These are phyloP conservation scores for Muricea muricata DNA, from an alignment of 92 coral and sea anemone species.

Conservation along the genomic window DNA sequence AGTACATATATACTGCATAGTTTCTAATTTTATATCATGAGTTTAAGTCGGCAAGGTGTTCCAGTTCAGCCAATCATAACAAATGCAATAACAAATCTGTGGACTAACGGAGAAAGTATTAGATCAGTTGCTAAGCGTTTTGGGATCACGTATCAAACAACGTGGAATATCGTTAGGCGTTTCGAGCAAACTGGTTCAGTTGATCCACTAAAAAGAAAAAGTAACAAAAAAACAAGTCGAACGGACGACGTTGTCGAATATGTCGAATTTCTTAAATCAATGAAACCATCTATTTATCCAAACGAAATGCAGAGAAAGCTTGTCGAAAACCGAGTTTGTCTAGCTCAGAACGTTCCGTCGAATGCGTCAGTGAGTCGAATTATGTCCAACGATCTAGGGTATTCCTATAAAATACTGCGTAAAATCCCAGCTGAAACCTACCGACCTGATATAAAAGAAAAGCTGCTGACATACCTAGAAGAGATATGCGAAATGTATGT, in stretches of 20 bases:
- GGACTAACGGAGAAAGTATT: not conserved
- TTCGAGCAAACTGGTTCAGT: not conserved
- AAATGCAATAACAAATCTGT: not conserved
- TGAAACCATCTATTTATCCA: not conserved
- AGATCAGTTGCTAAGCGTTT: not conserved
- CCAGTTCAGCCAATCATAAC: not conserved
- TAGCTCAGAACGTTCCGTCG: not conserved
- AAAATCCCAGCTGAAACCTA: not conserved
- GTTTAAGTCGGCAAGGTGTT: not conserved
- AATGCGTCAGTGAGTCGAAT: not conserved
- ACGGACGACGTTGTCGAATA: not conserved
- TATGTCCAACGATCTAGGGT: not conserved
- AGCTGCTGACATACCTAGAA: not conserved
- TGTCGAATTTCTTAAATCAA: not conserved
- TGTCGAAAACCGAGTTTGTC: not conserved
- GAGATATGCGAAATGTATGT: not conserved
- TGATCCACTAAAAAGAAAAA: not conserved
- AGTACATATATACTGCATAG: too few relatives aligned
- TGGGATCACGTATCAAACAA: not conserved
- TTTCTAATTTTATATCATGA: too few relatives aligned
- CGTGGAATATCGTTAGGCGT: not conserved
- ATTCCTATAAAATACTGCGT: not conserved
- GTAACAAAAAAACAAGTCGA: not conserved
- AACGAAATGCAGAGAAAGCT: not conserved
- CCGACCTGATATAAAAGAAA: not conserved